Evolutionary conservation across 2,888 invertebrate species (phyloP).

Genomic region (Electrophaes corylata): DNA sequence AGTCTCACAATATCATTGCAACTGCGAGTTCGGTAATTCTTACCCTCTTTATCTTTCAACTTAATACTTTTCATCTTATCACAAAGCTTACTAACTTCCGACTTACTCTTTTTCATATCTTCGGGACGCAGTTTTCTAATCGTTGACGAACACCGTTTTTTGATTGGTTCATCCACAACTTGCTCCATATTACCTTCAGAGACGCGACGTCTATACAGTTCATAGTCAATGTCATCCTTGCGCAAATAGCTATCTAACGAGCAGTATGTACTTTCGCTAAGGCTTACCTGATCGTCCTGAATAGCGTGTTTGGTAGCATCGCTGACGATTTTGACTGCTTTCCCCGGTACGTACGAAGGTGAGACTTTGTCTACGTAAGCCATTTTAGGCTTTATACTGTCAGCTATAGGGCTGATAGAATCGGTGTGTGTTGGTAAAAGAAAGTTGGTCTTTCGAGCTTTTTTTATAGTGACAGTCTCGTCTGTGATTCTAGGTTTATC

Average conservation of each 20-base stretch:
- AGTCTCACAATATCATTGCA: constrained; percentile 87
- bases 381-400: constrained; percentile 66
- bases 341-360: constrained; percentile 85
- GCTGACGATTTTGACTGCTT: constrained; percentile 89
- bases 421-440: constrained; percentile 68
- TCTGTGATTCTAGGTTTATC: constrained; percentile 70
- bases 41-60: constrained; percentile 63
- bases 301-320: constrained; percentile 72
- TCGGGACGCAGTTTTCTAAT: constrained; percentile 69
- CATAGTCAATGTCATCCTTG: constrained; percentile 71
- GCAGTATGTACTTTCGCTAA: constrained; percentile 59
- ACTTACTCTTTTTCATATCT: constrained; percentile 75
- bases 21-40: constrained; percentile 73
- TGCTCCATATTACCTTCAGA: constrained; percentile 70
- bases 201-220: constrained; percentile 64
- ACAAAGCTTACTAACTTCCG: constrained; percentile 80
- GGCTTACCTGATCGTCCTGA: constrained; percentile 70
- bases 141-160: constrained; percentile 74
- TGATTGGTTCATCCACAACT: constrained; percentile 47
- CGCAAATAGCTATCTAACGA: constrained; percentile 84
- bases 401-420: constrained; percentile 61
- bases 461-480: constrained; percentile 69
- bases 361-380: constrained; percentile 74
- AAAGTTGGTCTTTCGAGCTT: constrained; percentile 65
- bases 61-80: constrained; percentile 77